phyloP scores from a whole-genome alignment of 2,113 vertebrate species.

The Podarcis cretensis region DNA sequence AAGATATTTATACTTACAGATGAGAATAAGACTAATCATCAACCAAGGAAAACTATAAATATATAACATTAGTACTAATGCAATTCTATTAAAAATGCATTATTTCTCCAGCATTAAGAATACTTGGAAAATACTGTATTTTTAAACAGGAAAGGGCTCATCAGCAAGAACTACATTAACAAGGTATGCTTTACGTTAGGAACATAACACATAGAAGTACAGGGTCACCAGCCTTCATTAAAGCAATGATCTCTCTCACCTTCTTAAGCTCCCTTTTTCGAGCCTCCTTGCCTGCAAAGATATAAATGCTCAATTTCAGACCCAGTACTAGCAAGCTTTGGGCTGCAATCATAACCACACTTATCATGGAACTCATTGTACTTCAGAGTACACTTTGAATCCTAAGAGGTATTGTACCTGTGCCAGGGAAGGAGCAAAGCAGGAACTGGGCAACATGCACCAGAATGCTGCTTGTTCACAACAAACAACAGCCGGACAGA shows the following conservation, averaged over 20 bases:
- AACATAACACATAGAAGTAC: fast-evolving
- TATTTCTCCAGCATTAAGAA: not conserved
- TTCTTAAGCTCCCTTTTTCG: constrained; percentile 98
- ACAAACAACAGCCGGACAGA: too few relatives aligned
- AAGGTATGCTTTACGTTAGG: not conserved
- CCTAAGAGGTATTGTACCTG: too few relatives aligned
- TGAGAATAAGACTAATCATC: not conserved
- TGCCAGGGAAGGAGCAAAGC: too few relatives aligned
- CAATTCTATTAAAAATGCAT: not conserved
- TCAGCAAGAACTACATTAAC: not conserved
- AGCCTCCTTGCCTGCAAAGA: constrained; percentile 93
- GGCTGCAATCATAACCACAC: not conserved
- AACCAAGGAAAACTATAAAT: not conserved
- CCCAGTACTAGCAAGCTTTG: not conserved
- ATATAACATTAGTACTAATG: not conserved
- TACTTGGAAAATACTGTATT: not conserved
- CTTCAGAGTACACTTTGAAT: not conserved
- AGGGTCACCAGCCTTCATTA: not conserved
- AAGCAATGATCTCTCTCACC: constrained; percentile 73
- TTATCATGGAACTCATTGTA: not conserved
- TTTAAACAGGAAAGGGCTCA: not conserved
- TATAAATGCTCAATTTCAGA: not conserved
- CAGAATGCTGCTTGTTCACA: too few relatives aligned
- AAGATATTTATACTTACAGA: not conserved
- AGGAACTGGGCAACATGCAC: too few relatives aligned